Evolutionary conservation across 2,797 vertebrate genomes (phyloP).

Genomic region (Chromis chromis): DNA sequence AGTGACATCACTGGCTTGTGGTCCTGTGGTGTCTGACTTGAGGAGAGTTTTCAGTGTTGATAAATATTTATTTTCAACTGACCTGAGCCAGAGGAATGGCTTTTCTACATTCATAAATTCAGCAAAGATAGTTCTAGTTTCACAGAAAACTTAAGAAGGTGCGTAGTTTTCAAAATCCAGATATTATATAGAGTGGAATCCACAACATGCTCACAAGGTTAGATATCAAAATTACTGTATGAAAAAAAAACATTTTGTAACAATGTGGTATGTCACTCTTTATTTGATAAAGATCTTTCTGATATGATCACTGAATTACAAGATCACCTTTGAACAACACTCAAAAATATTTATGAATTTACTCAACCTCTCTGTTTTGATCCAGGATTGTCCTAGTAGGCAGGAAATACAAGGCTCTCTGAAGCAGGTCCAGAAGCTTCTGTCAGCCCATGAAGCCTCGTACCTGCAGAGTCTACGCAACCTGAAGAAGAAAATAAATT

Average conservation of each 20-base stretch:
- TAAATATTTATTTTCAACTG: conserved; percentile 44
- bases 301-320: not conserved
- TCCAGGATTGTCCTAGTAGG: conserved; percentile 85
- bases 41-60: conserved; percentile 10
- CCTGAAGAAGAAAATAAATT: conserved; percentile 88
- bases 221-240: no score
- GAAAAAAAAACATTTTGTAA: no score
- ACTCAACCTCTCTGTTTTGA: conserved; percentile 12
- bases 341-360: not conserved
- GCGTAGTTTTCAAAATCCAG: not conserved
- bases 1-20: conserved; percentile 40
- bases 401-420: conserved; percentile 83
- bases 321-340: not conserved
- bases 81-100: conserved; percentile 7
- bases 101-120: conserved; percentile 33
- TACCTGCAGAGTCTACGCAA: conserved; percentile 82
- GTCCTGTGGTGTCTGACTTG: not conserved
- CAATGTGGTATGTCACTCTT: no score
- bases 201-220: not conserved
- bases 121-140: conserved; percentile 17
- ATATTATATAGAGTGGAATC: not conserved
- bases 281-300: no score
- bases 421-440: conserved; percentile 89
- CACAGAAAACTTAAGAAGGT: not conserved
- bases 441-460: conserved; percentile 86